These are phyloP conservation scores for Reticulitermes speratus DNA, from an alignment of 1,140 invertebrate species.

Conservation along the genomic window DNA sequence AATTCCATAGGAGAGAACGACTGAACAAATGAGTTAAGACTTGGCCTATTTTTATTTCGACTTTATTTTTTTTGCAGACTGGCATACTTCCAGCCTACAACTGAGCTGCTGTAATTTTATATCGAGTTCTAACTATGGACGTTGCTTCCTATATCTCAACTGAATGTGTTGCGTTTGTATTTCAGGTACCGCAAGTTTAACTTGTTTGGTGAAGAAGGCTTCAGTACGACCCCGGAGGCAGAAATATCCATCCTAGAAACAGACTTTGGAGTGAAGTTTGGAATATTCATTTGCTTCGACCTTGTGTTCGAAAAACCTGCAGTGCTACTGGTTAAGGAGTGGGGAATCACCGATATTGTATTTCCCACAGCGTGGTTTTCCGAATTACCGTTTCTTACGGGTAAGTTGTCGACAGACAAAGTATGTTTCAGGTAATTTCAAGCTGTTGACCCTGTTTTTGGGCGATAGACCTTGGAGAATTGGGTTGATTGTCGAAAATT, in stretches of 20 bases:
- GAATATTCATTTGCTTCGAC: conserved; percentile 74
- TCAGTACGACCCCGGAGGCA: conserved; percentile 51
- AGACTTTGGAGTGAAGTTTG: conserved; percentile 81
- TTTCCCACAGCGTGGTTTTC: conserved; percentile 73
- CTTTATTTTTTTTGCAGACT: no score
- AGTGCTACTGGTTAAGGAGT: conserved; percentile 52
- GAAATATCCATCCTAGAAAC: conserved; percentile 65
- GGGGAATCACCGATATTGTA: conserved; percentile 64
- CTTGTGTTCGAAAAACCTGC: conserved; percentile 65
- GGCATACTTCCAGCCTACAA: no score
- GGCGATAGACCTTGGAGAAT: no score
- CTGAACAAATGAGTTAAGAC: no score
- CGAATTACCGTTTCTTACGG: conserved; percentile 67
- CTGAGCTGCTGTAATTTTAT: no score
- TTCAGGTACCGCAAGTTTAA: conserved; percentile 74
- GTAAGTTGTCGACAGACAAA: conserved; percentile 43
- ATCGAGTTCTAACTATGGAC: no score
- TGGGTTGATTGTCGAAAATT: no score
- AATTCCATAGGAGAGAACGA: no score
- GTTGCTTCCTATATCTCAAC: no score
- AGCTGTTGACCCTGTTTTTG: no score
- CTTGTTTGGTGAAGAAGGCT: conserved; percentile 58
- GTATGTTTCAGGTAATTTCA: no score
- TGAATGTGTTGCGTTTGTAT: background rate
- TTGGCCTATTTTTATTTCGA: no score